These are phyloP conservation scores for Oxystoma pomonae DNA, from an alignment of 2,888 invertebrate genomes.

Conservation along the genomic window DNA sequence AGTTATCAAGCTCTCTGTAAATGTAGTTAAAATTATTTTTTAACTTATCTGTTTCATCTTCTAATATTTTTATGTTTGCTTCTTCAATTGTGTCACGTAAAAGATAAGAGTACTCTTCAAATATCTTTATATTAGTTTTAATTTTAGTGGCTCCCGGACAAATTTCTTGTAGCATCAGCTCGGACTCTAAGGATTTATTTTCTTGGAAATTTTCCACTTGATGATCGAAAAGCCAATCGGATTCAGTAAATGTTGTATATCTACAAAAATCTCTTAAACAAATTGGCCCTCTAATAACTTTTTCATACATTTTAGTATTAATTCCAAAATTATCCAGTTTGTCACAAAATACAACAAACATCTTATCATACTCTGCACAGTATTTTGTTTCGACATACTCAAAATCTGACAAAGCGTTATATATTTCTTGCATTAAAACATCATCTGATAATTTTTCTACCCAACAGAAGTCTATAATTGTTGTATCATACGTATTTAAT, in stretches of 20 bases:
- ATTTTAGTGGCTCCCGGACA: conserved; percentile 29
- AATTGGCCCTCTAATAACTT: conserved; percentile 30
- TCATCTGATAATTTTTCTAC: conserved; percentile 30
- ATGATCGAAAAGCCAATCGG: conserved; percentile 28
- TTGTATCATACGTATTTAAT: conserved; percentile 19
- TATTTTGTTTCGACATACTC: conserved; percentile 26
- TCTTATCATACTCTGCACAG: conserved; percentile 32
- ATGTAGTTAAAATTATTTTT: conserved; percentile 26
- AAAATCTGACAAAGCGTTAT: conserved; percentile 27
- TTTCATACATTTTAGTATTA: conserved; percentile 28
- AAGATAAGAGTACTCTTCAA: conserved; percentile 26
- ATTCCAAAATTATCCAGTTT: conserved; percentile 34
- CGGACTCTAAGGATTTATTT: conserved; percentile 13
- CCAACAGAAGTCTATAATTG: conserved; percentile 29
- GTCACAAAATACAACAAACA: conserved; percentile 31
- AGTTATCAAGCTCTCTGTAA: conserved; percentile 26
- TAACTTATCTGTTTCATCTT: conserved; percentile 1
- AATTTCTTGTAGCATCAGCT: conserved; percentile 22
- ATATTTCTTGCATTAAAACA: conserved; percentile 31
- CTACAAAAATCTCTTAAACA: conserved; percentile 37
- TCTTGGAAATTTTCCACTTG: conserved; percentile 9
- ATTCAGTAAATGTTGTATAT: conserved; percentile 27
- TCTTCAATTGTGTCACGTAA: conserved; percentile 17
- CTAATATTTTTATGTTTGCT: conserved; percentile 1
- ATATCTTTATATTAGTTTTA: conserved; percentile 22